phyloP scores from a whole-genome alignment of 2,888 invertebrate genomes.

The Drosophila yooni region DNA sequence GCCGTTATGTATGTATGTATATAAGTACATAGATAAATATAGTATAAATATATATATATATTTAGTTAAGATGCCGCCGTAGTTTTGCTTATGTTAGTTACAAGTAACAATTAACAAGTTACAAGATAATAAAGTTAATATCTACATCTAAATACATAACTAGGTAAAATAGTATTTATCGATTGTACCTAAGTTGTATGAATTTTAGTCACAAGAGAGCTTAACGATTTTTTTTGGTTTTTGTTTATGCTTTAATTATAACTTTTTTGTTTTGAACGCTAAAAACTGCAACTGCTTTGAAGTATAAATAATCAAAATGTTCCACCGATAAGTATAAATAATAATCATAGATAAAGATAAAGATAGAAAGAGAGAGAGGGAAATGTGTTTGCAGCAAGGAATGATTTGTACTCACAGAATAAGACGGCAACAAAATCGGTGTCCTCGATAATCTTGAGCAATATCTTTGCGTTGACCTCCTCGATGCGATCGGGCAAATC shows the following conservation, averaged over 20 bases:
- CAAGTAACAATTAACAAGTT: constrained; percentile 58
- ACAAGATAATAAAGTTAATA: constrained; percentile 53
- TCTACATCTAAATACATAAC: constrained; percentile 39
- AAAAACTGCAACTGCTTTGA: constrained; percentile 85
- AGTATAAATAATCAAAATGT: constrained; percentile 59
- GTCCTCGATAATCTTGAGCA: constrained; percentile 95
- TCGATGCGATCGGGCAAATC: constrained; percentile 97
- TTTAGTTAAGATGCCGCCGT: constrained; percentile 51
- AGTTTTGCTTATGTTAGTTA: constrained; percentile 77
- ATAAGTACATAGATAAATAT: constrained; percentile 23
- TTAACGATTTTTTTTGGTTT: constrained; percentile 35
- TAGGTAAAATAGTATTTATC: constrained; percentile 35
- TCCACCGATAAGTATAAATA: constrained; percentile 44
- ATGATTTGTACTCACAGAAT: constrained; percentile 92
- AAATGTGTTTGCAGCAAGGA: constrained; percentile 14
- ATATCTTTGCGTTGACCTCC: constrained; percentile 96
- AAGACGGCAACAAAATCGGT: constrained; percentile 96
- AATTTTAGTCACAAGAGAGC: constrained; percentile 78
- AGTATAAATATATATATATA: constrained; percentile 4
- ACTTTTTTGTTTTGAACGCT: constrained; percentile 43
- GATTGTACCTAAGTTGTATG: constrained; percentile 72
- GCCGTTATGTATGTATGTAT: constrained; percentile 38
- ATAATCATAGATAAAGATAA: constrained; percentile 39
- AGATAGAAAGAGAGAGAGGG: constrained; percentile 32
- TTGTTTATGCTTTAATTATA: constrained; percentile 15